These are phyloP conservation scores for Holotrichia oblita DNA, from an alignment of 1,140 invertebrate genomes.

Conservation along the genomic window DNA sequence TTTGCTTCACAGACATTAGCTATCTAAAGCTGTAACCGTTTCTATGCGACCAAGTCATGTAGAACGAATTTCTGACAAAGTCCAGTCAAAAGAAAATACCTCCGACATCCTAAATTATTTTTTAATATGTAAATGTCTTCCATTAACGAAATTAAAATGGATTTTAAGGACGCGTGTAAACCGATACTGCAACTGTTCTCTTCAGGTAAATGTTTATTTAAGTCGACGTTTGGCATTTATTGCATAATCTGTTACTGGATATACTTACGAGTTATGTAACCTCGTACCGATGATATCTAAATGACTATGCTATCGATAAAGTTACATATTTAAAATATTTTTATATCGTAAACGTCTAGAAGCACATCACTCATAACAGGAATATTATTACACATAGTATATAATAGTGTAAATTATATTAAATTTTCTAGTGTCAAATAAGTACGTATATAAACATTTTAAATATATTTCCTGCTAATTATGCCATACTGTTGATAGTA, in stretches of 20 bases:
- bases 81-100: background rate
- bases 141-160: background rate
- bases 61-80: conserved; percentile 1
- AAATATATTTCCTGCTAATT: too few species aligned
- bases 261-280: background rate
- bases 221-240: background rate
- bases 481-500: too few species aligned
- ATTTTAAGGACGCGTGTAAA: background rate
- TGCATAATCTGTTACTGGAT: background rate
- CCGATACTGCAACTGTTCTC: background rate
- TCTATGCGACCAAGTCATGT: background rate
- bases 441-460: too few species aligned
- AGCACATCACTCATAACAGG: too few species aligned
- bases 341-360: too few species aligned
- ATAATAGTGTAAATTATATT: too few species aligned
- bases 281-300: too few species aligned
- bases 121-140: conserved; percentile 21
- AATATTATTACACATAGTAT: too few species aligned
- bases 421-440: too few species aligned
- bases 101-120: background rate
- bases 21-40: background rate
- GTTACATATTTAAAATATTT: too few species aligned
- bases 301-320: too few species aligned
- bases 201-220: background rate
- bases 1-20: background rate